Evolutionary conservation across 2,113 vertebrate genomes (phyloP), one percentile per base, ranked within the genome.

Genomic region (Gallinago undulata): DNA sequence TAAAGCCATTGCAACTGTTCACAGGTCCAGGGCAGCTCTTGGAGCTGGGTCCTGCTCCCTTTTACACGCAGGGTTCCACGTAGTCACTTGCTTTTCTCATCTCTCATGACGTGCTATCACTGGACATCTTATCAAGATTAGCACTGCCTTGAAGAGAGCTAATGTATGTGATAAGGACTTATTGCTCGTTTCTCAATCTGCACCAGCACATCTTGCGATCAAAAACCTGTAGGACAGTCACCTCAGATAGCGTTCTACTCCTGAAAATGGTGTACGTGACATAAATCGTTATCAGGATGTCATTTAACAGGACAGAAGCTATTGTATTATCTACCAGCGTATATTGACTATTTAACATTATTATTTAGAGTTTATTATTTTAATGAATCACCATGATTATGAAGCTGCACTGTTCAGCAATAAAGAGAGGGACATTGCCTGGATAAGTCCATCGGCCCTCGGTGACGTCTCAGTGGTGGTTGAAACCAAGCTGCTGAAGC

Each of bases 281-380:
- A 83, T 14, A 96, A 68, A 62, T 76, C 64, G 89, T 86, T 89
- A 91, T 89, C 74, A 75, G 48, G 80, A 23, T 75, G 51, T 51
- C 68, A 56, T 88, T 95, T 84, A 90, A 43, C 37, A 55, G 25
- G 68, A 79, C 87, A 73, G 66, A 93, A 95, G 57, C 57, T 69
- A 8, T 92, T 87, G 67, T 47, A 35, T 78, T 78, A 89, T 82
- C 80, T 68, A 45, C 60, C 66, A 63, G 69, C 50, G 17, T 59
- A 57, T 59, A 57, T 63, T 19, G 33, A 72, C 55, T 69, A 47
- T 73, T 91, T 93, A 67, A 66, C 51, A 12, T 45, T 91, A 72
- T 90, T 76, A 68, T 59, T 53, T 75, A 37, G 60, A 76, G 39
- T 92, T 96, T 95, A 94, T 92, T 95, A 95, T 97, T 93, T 89